Evolutionary conservation across 2,888 invertebrate genomes (phyloP).

Genomic region (Oscheius onirici): DNA sequence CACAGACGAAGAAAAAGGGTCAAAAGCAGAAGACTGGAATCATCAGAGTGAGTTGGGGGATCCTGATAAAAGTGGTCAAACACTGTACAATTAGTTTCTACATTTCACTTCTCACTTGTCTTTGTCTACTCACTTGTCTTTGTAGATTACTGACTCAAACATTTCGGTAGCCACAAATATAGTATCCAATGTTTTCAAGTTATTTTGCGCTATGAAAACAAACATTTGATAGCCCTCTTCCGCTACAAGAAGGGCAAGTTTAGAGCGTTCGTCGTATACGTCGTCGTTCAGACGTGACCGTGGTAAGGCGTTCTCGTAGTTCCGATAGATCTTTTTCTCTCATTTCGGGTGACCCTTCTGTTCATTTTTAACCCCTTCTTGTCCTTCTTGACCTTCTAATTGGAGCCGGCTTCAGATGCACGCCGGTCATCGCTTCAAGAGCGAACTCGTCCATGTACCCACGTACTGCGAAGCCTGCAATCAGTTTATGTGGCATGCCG

Average conservation of each 20-base stretch:
- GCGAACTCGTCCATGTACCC: slow-evolving; percentile 92
- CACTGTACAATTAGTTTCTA: too few species aligned
- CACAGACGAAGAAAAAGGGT: slow-evolving; percentile 63
- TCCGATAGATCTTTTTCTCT: neutral
- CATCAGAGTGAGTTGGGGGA: slow-evolving; percentile 52
- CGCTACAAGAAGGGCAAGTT: slow-evolving; percentile 11
- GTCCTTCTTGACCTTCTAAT: neutral
- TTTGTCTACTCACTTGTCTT: too few species aligned
- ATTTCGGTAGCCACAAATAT: neutral
- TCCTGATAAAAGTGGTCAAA: too few species aligned
- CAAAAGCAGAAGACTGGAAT: slow-evolving; percentile 59
- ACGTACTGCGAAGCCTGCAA: slow-evolving; percentile 92
- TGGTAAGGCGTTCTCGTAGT: slow-evolving; percentile 47
- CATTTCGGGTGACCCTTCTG: slow-evolving; percentile 3
- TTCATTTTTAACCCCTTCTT: neutral
- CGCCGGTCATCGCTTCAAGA: slow-evolving; percentile 85
- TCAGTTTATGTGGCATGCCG: slow-evolving; percentile 89
- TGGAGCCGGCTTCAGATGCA: slow-evolving; percentile 76
- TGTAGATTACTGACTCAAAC: too few species aligned
- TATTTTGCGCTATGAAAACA: neutral
- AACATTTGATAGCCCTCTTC: too few species aligned
- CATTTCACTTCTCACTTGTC: too few species aligned
- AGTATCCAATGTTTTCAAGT: neutral
- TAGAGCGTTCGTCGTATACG: slow-evolving; percentile 70
- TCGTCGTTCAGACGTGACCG: slow-evolving; percentile 68